These are phyloP conservation scores for Dorcus hopei DNA, from an alignment of 2,888 invertebrate genomes.

Conservation along the genomic window DNA sequence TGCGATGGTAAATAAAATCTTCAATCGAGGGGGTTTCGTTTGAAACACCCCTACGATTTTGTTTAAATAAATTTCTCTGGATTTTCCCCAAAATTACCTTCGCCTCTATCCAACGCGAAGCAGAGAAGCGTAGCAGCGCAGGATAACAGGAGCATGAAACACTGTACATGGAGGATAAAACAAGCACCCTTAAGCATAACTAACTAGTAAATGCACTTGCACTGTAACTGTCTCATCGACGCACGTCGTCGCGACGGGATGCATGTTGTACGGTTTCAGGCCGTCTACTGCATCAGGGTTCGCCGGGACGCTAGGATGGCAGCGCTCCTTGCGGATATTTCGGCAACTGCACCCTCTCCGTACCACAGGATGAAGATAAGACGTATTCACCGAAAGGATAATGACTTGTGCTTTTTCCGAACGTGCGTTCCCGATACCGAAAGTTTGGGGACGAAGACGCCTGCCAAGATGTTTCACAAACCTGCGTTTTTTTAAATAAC, in stretches of 20 bases:
- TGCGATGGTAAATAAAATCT: too few relatives aligned
- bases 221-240: conserved; percentile 31
- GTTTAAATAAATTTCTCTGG: too few relatives aligned
- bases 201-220: conserved; percentile 29
- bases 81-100: conserved; percentile 14
- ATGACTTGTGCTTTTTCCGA: conserved; percentile 2
- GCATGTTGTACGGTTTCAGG: conserved; percentile 41
- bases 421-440: neutral
- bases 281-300: conserved; percentile 49
- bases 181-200: conserved; percentile 34
- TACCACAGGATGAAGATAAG: conserved; percentile 5
- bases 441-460: neutral
- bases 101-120: conserved; percentile 23
- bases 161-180: conserved; percentile 16
- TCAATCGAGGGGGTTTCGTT: too few relatives aligned
- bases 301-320: conserved; percentile 43
- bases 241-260: conserved; percentile 38
- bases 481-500: too few relatives aligned
- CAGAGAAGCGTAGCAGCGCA: conserved; percentile 17
- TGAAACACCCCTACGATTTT: too few relatives aligned
- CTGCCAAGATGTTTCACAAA: neutral
- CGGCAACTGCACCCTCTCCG: conserved; percentile 20
- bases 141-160: conserved; percentile 21
- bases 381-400: neutral
- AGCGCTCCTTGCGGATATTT: conserved; percentile 45